Percentiles rank a stretch among this genome's conserved stretches.
Conservation (phyloP, 2,888 invertebrate genomes). For the Ischnus inquisitorius region DNA sequence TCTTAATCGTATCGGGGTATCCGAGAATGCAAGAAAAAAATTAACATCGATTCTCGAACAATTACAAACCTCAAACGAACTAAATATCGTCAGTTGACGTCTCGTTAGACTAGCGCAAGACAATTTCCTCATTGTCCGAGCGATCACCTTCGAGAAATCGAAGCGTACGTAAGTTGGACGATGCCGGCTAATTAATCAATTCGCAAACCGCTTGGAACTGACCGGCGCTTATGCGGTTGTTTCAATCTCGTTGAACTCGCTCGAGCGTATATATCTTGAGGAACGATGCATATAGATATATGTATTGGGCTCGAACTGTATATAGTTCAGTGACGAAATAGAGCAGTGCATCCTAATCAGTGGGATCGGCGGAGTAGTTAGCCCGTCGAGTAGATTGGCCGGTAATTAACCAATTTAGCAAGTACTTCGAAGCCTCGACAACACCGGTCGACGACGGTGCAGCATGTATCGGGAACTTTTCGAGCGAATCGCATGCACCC, state of each 20-base stretch:
- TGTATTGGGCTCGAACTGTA: background rate
- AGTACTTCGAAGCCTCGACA: constrained; percentile 32
- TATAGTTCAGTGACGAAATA: constrained; percentile 22
- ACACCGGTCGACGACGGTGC: background rate
- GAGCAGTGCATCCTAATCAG: constrained; percentile 51
- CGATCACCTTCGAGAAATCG: background rate
- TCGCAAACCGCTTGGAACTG: constrained; percentile 8
- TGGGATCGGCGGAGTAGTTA: constrained; percentile 38
- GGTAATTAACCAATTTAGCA: constrained; percentile 61
- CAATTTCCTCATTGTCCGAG: background rate
- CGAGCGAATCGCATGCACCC: background rate
- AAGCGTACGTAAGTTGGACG: constrained; percentile 10
- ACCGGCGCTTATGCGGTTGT: background rate
- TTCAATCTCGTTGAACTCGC: constrained; percentile 10
- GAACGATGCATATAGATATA: constrained; percentile 2
- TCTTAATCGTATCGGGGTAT: too few species aligned
- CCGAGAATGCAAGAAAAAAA: too few species aligned
- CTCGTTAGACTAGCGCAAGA: too few species aligned
- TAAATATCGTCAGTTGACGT: too few species aligned
- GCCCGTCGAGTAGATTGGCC: constrained; percentile 45
- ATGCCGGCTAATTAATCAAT: constrained; percentile 37
- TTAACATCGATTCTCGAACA: too few species aligned
- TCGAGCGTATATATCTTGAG: constrained; percentile 16
- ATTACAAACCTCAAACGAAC: too few species aligned
- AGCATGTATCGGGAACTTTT: background rate